Evolutionary conservation across 2,888 invertebrate genomes (phyloP).

Genomic region (Oxyteleia sp.): DNA sequence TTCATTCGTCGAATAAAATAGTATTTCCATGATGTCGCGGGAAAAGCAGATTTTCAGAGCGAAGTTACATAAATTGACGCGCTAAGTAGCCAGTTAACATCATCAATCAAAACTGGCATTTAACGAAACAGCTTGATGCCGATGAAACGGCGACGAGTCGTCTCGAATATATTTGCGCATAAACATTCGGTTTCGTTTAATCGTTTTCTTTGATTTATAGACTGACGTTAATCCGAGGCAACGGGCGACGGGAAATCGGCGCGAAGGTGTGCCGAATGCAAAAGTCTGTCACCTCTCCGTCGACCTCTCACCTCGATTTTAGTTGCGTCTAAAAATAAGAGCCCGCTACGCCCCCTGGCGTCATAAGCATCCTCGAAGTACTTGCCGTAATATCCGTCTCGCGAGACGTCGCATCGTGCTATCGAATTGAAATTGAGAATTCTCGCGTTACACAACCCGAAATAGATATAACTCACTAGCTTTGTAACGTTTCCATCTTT

Average conservation of each 20-base stretch:
- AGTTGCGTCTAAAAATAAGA: conserved; percentile 74
- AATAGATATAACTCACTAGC: too few species aligned
- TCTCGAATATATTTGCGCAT: not conserved
- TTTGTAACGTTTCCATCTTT: too few species aligned
- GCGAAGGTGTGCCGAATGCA: conserved; percentile 19
- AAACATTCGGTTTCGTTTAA: too few species aligned
- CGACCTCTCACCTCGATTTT: conserved; percentile 71
- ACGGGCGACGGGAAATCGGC: not conserved
- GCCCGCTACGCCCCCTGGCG: conserved; percentile 62
- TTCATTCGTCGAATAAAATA: conserved; percentile 24
- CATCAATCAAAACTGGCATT: conserved; percentile 46
- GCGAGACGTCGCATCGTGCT: conserved; percentile 46
- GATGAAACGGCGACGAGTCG: not conserved
- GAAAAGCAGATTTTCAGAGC: conserved; percentile 16
- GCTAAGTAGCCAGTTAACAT: conserved; percentile 36
- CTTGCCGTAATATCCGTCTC: conserved; percentile 74
- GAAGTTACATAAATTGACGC: conserved; percentile 38
- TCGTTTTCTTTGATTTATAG: not conserved
- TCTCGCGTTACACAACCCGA: conserved; percentile 22
- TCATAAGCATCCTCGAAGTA: conserved; percentile 78
- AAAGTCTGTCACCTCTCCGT: conserved; percentile 51
- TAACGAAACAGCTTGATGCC: conserved; percentile 14
- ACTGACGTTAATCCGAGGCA: not conserved
- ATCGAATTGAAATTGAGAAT: conserved; percentile 53
- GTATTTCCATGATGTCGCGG: conserved; percentile 15